Evolutionary conservation across 92 coral and sea anemone genomes (phyloP).

Genomic region (Zoanthus sociatus): DNA sequence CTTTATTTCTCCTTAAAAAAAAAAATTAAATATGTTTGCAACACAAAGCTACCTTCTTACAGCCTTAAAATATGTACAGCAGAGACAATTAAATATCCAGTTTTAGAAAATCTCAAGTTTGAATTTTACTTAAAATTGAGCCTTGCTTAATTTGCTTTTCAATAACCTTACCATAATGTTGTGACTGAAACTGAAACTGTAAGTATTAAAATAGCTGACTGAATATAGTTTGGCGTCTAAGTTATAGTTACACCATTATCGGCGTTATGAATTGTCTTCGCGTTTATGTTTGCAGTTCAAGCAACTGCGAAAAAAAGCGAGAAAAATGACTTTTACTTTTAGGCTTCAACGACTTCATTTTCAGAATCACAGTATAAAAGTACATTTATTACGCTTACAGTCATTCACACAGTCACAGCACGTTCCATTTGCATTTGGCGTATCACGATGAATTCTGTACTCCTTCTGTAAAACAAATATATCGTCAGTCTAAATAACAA

Average conservation of each 20-base stretch:
- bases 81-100: not conserved
- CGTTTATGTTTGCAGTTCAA: too few species aligned
- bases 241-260: too few species aligned
- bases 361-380: not conserved
- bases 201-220: too few species aligned
- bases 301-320: too few species aligned
- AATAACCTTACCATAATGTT: too few species aligned
- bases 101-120: not conserved
- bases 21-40: not conserved
- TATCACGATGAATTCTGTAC: slow-evolving; percentile 69
- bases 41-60: not conserved
- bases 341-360: not conserved
- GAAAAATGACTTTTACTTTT: too few species aligned
- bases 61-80: not conserved
- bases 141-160: too few species aligned
- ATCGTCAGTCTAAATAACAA: not conserved
- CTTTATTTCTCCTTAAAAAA: not conserved
- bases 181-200: too few species aligned
- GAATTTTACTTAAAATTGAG: not conserved
- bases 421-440: slow-evolving; percentile 65
- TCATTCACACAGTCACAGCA: slow-evolving; percentile 76
- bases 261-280: too few species aligned
- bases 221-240: too few species aligned
- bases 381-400: slow-evolving; percentile 50
- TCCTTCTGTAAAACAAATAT: slow-evolving; percentile 50